Conservation (phyloP, 2,797 vertebrate species). For the Oophaga sylvatica region DNA sequence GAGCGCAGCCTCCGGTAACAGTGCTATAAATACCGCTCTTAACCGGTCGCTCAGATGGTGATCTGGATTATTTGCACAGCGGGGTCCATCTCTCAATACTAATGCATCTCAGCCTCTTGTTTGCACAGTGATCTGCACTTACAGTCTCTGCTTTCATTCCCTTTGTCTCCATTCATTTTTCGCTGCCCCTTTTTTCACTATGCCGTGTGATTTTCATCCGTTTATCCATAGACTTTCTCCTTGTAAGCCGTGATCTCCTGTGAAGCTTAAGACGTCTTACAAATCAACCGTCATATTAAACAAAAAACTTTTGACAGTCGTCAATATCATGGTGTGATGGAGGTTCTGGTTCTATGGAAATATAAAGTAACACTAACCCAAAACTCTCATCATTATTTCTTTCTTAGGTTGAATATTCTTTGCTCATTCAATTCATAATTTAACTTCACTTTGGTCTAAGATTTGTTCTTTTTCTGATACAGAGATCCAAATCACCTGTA, state of each 20-base stretch:
- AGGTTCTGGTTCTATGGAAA: neutral
- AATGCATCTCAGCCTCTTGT: neutral
- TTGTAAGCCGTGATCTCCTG: neutral
- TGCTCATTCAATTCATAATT: neutral
- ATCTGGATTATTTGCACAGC: constrained; percentile 7
- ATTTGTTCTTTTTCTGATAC: no score
- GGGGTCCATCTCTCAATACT: neutral
- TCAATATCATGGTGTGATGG: no score
- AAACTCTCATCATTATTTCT: neutral
- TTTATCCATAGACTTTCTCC: neutral
- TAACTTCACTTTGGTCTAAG: neutral
- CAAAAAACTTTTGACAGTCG: neutral
- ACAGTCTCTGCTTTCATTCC: neutral
- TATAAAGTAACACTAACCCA: neutral
- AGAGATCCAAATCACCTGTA: no score
- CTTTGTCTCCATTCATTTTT: neutral
- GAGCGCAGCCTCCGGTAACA: neutral
- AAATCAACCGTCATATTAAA: neutral
- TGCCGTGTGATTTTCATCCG: neutral
- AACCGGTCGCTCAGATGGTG: neutral
- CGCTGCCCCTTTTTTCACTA: neutral
- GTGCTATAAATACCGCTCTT: neutral
- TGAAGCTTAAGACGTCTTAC: neutral
- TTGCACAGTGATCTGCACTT: constrained; percentile 8
- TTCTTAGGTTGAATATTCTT: neutral